A percentile compares a stretch with the other conserved stretches of the same genome.
Conservation (phyloP, 1,140 invertebrate genomes). For the Heliconius hewitsoni region DNA sequence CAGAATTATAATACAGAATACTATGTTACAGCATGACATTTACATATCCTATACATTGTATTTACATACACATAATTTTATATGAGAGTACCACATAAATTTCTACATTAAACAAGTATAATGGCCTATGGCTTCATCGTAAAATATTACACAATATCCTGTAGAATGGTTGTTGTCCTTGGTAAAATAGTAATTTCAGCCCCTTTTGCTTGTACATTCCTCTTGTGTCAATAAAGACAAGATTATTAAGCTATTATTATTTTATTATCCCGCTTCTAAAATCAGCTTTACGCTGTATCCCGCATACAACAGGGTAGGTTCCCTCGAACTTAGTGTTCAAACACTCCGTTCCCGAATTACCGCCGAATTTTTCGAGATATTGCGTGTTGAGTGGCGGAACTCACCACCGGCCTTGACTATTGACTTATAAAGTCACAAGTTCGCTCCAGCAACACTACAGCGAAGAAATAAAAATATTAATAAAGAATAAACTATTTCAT, state of each 20-base stretch:
- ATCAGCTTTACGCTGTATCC: no score
- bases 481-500: no score
- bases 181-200: neutral
- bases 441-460: no score
- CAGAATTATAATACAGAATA: neutral
- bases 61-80: neutral
- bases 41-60: conserved; percentile 6
- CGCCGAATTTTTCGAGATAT: no score
- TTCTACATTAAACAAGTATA: conserved; percentile 13
- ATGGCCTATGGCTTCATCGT: conserved; percentile 5
- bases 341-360: no score
- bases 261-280: conserved; percentile 9
- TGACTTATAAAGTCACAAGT: no score
- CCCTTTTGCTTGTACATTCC: conserved; percentile 2
- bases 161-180: neutral
- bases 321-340: no score
- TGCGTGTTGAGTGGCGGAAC: no score
- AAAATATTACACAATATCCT: conserved; percentile 18
- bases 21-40: neutral
- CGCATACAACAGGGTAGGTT: no score
- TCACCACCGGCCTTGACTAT: no score
- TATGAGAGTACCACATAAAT: conserved; percentile 10
- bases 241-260: conserved; percentile 38
- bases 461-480: no score
- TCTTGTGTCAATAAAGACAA: conserved; percentile 16